Evolutionary conservation across 2,113 vertebrate species (phyloP).

Genomic region (Alectura lathami): DNA sequence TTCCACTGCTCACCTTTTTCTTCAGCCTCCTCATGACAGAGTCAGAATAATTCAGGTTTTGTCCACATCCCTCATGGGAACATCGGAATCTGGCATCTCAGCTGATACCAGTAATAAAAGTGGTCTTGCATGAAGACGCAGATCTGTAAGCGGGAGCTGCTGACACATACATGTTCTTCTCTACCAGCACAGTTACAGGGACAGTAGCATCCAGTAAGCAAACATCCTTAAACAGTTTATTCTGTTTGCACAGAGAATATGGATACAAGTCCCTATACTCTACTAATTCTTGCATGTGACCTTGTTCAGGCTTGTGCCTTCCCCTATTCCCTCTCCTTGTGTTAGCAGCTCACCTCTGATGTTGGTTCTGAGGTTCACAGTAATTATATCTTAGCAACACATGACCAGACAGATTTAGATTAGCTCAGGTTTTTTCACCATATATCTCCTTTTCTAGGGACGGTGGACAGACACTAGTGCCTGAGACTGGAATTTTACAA

Average conservation of each 20-base stretch:
- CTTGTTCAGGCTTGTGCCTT: background rate
- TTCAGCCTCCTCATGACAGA: background rate
- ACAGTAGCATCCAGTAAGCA: background rate
- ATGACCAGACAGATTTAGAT: background rate
- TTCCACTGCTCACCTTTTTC: background rate
- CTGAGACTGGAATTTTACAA: background rate
- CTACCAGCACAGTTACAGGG: background rate
- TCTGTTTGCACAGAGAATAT: background rate
- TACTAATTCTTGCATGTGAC: background rate
- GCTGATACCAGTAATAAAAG: background rate
- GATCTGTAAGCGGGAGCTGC: background rate
- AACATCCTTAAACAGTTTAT: constrained; percentile 39
- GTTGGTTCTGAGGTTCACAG: background rate
- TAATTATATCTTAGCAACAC: background rate
- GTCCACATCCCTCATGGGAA: background rate
- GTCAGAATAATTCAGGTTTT: background rate
- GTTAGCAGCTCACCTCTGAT: background rate
- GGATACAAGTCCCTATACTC: background rate
- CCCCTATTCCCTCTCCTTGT: background rate
- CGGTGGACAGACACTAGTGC: background rate
- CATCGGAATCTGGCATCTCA: background rate
- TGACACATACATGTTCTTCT: background rate
- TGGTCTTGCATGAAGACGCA: background rate
- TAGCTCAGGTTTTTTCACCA: background rate
- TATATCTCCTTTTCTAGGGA: background rate